Conservation (phyloP, 2,113 vertebrate genomes). For the Patagioenas fasciata region DNA sequence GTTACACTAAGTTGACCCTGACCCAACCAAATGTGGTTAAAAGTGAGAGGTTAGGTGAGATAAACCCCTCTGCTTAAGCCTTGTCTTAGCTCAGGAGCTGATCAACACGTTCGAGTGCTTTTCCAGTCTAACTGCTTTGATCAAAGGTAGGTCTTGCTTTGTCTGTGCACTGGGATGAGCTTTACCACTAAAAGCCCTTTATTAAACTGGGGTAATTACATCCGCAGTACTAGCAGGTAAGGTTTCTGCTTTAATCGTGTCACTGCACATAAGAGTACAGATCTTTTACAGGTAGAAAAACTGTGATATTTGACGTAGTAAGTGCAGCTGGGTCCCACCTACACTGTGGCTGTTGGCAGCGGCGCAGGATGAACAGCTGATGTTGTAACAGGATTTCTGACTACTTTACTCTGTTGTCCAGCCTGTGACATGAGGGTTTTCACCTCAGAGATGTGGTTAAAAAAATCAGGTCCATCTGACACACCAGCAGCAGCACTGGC, state of each 20-base stretch:
- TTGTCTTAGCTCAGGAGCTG: background rate
- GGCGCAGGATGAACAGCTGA: background rate
- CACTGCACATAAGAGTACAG: background rate
- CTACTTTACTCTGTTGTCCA: background rate
- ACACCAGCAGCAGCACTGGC: fast-evolving
- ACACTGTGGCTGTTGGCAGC: background rate
- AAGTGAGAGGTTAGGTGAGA: conserved; percentile 29
- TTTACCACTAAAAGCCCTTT: background rate
- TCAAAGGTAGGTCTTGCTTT: background rate
- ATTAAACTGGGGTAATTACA: background rate
- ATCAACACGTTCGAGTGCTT: background rate
- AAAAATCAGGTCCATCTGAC: background rate
- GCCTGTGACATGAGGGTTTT: background rate
- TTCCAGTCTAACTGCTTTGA: background rate
- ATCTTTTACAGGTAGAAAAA: background rate
- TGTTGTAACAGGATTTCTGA: background rate
- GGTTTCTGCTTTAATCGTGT: background rate
- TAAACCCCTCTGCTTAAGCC: background rate
- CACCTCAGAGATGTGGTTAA: background rate
- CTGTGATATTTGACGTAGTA: background rate
- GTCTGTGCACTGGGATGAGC: background rate
- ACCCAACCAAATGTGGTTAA: background rate
- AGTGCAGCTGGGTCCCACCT: background rate
- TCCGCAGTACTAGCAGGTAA: background rate
- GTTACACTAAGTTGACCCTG: background rate